phyloP scores from a whole-genome alignment of 2,797 vertebrate species.

The Coccyzus lansbergi region DNA sequence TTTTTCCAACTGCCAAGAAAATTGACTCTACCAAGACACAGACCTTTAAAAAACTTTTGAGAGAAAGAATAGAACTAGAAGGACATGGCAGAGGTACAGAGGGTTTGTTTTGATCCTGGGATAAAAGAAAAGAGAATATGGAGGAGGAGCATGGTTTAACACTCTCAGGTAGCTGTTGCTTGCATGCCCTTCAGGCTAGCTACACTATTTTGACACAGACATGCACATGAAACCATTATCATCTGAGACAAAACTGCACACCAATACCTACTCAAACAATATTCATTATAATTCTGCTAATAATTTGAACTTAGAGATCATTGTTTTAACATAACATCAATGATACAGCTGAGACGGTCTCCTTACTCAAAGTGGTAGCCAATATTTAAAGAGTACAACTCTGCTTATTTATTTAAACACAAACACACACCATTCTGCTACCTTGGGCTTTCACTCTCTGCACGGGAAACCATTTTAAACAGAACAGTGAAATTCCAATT shows the following conservation, averaged over 20 bases:
- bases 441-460: background rate
- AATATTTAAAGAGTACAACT: background rate
- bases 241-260: background rate
- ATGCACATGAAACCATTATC: background rate
- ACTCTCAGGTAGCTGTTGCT: background rate
- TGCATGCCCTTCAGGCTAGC: background rate
- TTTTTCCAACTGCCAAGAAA: background rate
- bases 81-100: background rate
- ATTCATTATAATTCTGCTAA: background rate
- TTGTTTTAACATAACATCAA: background rate
- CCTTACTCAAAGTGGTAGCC: background rate
- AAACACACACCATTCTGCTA: background rate
- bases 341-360: background rate
- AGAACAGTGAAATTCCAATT: background rate
- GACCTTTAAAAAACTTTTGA: background rate
- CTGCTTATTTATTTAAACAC: background rate
- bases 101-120: background rate
- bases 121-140: background rate
- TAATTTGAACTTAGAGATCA: background rate
- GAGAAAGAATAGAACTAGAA: background rate
- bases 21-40: background rate
- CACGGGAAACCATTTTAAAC: background rate
- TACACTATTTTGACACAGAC: background rate
- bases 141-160: background rate
- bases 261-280: background rate